Percentiles rank a stretch among this genome's conserved stretches.
phyloP scores from a whole-genome alignment of 2,797 vertebrate genomes.

The Microcaecilia unicolor region DNA sequence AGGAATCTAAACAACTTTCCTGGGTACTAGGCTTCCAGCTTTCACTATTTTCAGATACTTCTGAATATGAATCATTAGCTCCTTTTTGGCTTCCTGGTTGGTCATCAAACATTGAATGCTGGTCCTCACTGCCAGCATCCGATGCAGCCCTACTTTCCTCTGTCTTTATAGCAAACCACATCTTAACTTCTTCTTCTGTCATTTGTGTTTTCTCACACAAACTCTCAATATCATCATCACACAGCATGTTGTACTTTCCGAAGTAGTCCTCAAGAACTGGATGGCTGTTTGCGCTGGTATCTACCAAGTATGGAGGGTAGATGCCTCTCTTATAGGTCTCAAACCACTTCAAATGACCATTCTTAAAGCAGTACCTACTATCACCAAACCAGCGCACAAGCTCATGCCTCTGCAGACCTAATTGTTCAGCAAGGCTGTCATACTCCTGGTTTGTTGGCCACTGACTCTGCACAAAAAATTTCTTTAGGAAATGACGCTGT shows the following conservation, averaged over 20 bases:
- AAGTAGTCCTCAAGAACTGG: slow-evolving; percentile 72
- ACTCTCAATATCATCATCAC: slow-evolving; percentile 67
- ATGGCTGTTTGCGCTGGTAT: slow-evolving; percentile 36
- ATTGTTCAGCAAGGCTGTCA: slow-evolving; percentile 71
- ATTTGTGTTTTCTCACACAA: slow-evolving; percentile 69
- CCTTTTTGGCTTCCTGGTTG: slow-evolving; percentile 9
- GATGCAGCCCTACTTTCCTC: slow-evolving; percentile 37
- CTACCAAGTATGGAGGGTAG: slow-evolving; percentile 61
- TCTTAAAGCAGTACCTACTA: slow-evolving; percentile 89
- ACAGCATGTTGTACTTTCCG: slow-evolving; percentile 52
- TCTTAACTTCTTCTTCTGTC: slow-evolving; percentile 68
- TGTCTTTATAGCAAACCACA: slow-evolving; percentile 71
- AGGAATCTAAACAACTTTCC: slow-evolving; percentile 25
- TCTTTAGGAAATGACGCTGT: slow-evolving; percentile 86
- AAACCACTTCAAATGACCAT: slow-evolving; percentile 90
- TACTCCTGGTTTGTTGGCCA: slow-evolving; percentile 88
- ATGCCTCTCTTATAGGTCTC: slow-evolving; percentile 73
- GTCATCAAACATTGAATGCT: slow-evolving; percentile 8
- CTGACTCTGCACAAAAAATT: slow-evolving; percentile 85
- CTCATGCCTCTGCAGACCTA: slow-evolving; percentile 78
- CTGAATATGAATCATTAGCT: slow-evolving; percentile 11
- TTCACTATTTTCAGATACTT: slow-evolving; percentile 44
- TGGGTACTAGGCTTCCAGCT: slow-evolving; percentile 34
- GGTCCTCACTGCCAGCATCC: slow-evolving; percentile 36
- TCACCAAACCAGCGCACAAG: slow-evolving; percentile 96